phyloP scores from a whole-genome alignment of 2,888 invertebrate genomes.

The Thymelicus sylvestris region DNA sequence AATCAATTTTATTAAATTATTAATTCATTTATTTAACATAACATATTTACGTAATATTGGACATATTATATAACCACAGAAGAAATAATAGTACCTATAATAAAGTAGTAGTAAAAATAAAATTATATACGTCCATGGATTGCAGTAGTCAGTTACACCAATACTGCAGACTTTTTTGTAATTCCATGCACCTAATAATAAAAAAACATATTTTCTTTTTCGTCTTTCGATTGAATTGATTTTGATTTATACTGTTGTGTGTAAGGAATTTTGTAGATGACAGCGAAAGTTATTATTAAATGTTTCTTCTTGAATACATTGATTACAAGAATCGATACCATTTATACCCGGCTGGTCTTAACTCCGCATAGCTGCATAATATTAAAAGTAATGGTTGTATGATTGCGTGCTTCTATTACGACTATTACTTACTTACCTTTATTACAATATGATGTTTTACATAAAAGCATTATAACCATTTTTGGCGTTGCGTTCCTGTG shows the following conservation, averaged over 20 bases:
- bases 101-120: too few relatives aligned
- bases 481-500: slow-evolving; percentile 16
- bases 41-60: too few relatives aligned
- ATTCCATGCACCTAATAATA: too few relatives aligned
- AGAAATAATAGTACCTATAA: too few relatives aligned
- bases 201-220: too few relatives aligned
- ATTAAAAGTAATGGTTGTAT: slow-evolving; percentile 26
- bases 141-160: too few relatives aligned
- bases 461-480: not conserved
- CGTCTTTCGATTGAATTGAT: not conserved
- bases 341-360: slow-evolving; percentile 20
- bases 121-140: too few relatives aligned
- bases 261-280: slow-evolving; percentile 16
- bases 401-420: slow-evolving; percentile 20
- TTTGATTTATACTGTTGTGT: not conserved
- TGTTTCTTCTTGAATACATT: slow-evolving; percentile 23
- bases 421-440: slow-evolving; percentile 4
- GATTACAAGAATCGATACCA: slow-evolving; percentile 27
- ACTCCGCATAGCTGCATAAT: slow-evolving; percentile 29
- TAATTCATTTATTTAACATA: too few relatives aligned
- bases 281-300: slow-evolving; percentile 28
- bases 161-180: too few relatives aligned
- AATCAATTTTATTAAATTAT: too few relatives aligned
- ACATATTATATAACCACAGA: too few relatives aligned
- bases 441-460: not conserved